Conservation (phyloP, 2,113 vertebrate species). For the Hepsetus odoe region DNA sequence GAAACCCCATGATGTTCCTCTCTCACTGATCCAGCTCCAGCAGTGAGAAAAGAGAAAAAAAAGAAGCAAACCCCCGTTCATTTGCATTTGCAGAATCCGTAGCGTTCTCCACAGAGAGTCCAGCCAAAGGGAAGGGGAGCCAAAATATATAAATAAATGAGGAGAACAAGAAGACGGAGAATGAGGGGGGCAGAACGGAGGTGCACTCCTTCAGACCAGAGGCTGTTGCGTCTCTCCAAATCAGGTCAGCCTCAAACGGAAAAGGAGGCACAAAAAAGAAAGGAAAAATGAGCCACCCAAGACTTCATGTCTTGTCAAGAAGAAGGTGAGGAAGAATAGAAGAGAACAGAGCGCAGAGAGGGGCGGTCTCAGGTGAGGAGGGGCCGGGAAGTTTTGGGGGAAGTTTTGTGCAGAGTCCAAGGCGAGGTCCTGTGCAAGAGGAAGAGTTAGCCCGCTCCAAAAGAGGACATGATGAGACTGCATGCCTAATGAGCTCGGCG, state of each 20-base stretch:
- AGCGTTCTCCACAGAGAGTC: slow-evolving; percentile 63
- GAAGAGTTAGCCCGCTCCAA: slow-evolving; percentile 81
- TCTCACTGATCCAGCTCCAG: slow-evolving; percentile 58
- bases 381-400: slow-evolving; percentile 51
- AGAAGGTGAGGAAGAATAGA: slow-evolving; percentile 27
- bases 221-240: slow-evolving; percentile 53
- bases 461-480: slow-evolving; percentile 88
- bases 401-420: slow-evolving; percentile 88
- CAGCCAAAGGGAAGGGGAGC: slow-evolving; percentile 53
- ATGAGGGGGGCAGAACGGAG: slow-evolving; percentile 19
- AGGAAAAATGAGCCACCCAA: slow-evolving; percentile 63
- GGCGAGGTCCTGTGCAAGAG: slow-evolving; percentile 75
- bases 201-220: slow-evolving; percentile 47
- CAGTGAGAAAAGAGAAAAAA: slow-evolving; percentile 49
- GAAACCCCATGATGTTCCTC: slow-evolving; percentile 69
- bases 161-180: slow-evolving; percentile 51
- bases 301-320: slow-evolving; percentile 62
- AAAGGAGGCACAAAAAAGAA: background rate
- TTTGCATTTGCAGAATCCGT: slow-evolving; percentile 70
- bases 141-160: slow-evolving; percentile 47
- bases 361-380: slow-evolving; percentile 54
- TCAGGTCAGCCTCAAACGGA: slow-evolving; percentile 41
- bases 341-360: slow-evolving; percentile 13
- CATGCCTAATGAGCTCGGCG: slow-evolving; percentile 89
- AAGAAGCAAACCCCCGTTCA: slow-evolving; percentile 55